Conservation (phyloP, 2,113 vertebrate species). For the Nothobranchius kuhntae region DNA sequence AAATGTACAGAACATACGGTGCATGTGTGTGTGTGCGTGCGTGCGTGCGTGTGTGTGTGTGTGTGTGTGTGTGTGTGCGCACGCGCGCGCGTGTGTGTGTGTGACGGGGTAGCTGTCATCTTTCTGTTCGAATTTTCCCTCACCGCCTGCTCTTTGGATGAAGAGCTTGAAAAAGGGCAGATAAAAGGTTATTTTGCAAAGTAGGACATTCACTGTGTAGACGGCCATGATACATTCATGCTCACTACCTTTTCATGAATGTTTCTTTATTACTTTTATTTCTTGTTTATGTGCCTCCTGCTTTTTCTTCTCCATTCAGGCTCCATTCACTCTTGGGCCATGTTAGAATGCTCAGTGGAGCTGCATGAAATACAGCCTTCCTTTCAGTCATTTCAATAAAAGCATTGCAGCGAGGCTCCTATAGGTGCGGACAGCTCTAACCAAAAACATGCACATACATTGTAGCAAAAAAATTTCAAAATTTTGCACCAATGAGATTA, state of each 20-base stretch:
- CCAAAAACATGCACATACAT: not conserved
- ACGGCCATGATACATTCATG: constrained; percentile 10
- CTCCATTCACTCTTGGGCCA: not conserved
- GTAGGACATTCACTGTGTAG: constrained; percentile 22
- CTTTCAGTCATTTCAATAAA: constrained; percentile 3
- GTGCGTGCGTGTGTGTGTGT: not conserved
- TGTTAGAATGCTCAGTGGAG: constrained; percentile 2
- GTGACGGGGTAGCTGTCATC: constrained; percentile 20
- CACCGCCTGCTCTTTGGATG: constrained; percentile 25
- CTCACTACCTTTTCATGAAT: constrained; percentile 16
- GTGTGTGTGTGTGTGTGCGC: not conserved
- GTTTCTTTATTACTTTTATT: constrained; percentile 24
- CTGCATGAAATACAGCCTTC: constrained; percentile 1
- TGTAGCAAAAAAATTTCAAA: not conserved
- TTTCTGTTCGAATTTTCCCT: constrained; percentile 30
- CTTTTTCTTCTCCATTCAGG: constrained; percentile 1
- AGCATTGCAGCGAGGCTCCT: not conserved
- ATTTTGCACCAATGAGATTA: too few species aligned
- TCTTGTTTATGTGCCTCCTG: not conserved
- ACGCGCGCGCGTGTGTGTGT: too few species aligned
- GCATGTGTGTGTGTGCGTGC: not conserved
- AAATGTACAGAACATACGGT: constrained; percentile 28
- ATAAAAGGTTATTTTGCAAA: constrained; percentile 38
- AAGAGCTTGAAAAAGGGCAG: constrained; percentile 26
- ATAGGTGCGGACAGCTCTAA: not conserved